These are phyloP conservation scores for Drosophila lutescens DNA, from an alignment of 2,888 invertebrate species.

Conservation along the genomic window DNA sequence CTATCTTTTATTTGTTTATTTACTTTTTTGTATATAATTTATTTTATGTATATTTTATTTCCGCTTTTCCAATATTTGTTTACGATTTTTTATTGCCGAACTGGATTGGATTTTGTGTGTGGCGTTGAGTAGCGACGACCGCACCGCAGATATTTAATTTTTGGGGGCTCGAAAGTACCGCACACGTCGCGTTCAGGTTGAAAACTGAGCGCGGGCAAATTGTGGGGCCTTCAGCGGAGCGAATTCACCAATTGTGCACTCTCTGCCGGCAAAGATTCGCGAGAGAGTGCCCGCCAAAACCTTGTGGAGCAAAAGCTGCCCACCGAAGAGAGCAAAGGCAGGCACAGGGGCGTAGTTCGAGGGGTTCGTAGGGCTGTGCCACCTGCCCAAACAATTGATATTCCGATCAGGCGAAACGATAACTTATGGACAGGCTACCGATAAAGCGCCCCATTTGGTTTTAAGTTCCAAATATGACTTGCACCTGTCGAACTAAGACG, in stretches of 20 bases:
- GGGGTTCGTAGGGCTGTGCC: slow-evolving; percentile 1
- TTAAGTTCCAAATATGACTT: neutral
- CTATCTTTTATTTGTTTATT: slow-evolving; percentile 15
- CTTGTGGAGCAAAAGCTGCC: slow-evolving; percentile 35
- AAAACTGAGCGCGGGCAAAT: slow-evolving; percentile 29
- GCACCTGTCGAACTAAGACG: neutral
- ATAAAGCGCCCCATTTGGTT: neutral
- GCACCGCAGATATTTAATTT: slow-evolving; percentile 19
- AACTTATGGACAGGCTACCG: neutral
- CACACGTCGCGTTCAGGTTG: slow-evolving; percentile 61
- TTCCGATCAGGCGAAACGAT: neutral
- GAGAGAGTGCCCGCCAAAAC: slow-evolving; percentile 68
- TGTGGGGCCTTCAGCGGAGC: slow-evolving; percentile 8
- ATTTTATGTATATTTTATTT: slow-evolving; percentile 9
- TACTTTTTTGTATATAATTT: slow-evolving; percentile 1
- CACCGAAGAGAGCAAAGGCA: slow-evolving; percentile 6
- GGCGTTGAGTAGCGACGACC: slow-evolving; percentile 21
- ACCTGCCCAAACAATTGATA: slow-evolving; percentile 8
- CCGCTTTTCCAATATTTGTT: slow-evolving; percentile 30
- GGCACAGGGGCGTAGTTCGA: slow-evolving; percentile 12
- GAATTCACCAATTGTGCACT: slow-evolving; percentile 9
- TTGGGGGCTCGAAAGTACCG: slow-evolving; percentile 41
- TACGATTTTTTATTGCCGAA: slow-evolving; percentile 39
- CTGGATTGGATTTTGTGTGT: slow-evolving; percentile 41
- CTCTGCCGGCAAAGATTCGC: slow-evolving; percentile 60